Evolutionary conservation across 1,140 invertebrate genomes (phyloP), one percentile per base, ranked within the genome.

Genomic region (Drosophila seguyi): DNA sequence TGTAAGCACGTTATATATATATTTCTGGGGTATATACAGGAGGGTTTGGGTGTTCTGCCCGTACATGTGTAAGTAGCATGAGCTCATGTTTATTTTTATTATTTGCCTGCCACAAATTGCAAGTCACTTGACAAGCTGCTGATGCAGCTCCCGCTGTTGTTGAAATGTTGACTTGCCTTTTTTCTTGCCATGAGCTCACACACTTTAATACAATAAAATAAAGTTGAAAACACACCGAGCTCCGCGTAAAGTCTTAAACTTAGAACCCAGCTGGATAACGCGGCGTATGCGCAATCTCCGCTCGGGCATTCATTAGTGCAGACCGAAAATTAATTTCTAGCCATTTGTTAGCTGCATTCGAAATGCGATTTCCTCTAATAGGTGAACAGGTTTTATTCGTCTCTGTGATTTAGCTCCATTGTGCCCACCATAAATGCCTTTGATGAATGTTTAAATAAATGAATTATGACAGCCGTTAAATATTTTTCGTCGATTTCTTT

Each of bases 101-200:
- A 77, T 77, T 90, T 90, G 78, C 66, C 55, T 90, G 81, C 85
- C 81, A 85, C 81, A 90, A 91, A 90, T 76, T 92, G 91, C 91
- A 92, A 92, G 91, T 92, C 91, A 92, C 91, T 87, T 92, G 91
- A 92, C 91, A 92, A 92, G 91, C 91, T 92, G 91, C 87, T 92
- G 90, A 92, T 92, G 91, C 91, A 92, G 91, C 91, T 92, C 91
- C 87, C 91, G 91, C 91, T 92, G 91, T 91, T 92, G 91, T 88
- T 92, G 87, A 92, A 92, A 92, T 86, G 91, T 92, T 92, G 90
- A 91, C 90, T 91, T 84, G 83, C 88, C 83, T 91, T 91, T 91
- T 81, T 41, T 55, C 11, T 36, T 79, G 86, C 71, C 74, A 90
- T 90, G 86, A 90, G 81, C 86, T 72, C 57, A 63, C 57, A 81